Conservation (phyloP, 2,113 vertebrate genomes). For the Cryptoleucopteryx plumbea region DNA sequence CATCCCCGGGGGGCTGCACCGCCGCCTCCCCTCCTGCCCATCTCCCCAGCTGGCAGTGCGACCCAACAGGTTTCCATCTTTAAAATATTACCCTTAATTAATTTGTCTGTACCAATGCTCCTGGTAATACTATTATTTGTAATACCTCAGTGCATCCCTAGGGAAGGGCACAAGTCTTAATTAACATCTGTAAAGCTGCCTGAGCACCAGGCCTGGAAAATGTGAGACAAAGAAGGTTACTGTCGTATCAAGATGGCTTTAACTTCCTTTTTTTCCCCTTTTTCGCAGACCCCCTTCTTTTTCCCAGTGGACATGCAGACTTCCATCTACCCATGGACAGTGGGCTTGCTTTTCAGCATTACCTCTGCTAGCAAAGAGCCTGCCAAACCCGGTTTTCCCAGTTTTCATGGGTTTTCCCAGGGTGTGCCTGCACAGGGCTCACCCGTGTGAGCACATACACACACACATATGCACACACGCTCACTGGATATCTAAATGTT, state of each 20-base stretch:
- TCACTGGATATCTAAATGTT: neutral
- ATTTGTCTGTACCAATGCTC: neutral
- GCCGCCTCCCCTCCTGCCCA: fast-evolving
- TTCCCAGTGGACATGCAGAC: neutral
- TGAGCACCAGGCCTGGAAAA: conserved; percentile 30
- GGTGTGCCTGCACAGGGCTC: neutral
- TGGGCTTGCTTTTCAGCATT: neutral
- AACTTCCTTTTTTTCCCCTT: neutral
- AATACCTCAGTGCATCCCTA: conserved; percentile 18
- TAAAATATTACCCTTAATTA: conserved; percentile 41
- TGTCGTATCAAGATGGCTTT: neutral
- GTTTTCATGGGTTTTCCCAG: neutral
- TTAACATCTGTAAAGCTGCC: conserved; percentile 42
- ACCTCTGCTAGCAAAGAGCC: neutral
- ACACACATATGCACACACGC: fast-evolving
- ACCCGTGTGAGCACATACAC: neutral
- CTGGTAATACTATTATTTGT: conserved; percentile 50
- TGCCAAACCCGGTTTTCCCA: fast-evolving
- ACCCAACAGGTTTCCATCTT: neutral
- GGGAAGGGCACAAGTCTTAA: conserved; percentile 48
- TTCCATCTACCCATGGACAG: neutral
- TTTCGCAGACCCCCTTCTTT: neutral
- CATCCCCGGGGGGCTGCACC: fast-evolving
- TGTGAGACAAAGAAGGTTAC: neutral
- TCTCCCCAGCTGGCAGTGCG: neutral